Evolutionary conservation across 1,140 invertebrate species (phyloP), one percentile per base, ranked within the genome.

Genomic region (Arctopsyche grandis): DNA sequence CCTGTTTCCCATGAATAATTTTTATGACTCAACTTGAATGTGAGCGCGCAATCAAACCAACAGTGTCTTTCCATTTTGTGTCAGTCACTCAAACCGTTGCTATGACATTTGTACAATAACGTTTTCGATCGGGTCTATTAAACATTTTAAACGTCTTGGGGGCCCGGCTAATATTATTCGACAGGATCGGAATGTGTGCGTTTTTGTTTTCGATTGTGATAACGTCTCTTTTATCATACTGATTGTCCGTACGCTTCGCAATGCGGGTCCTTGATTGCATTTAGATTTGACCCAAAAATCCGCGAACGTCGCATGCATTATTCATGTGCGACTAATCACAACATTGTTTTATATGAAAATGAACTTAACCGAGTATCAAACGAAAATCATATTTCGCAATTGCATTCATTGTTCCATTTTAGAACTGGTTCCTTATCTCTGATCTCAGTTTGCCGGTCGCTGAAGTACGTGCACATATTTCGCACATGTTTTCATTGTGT

Each of bases 1-100:
- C 63, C 63, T 12, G 21, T 66, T 66, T 66, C 63, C 63, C 63
- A 66, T 66, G 63, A 66, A 66, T 66, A 66, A 66, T 66, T 66
- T 60, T 66, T 66, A 66, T 66, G 63, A 66, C 21, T 66, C 63
- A 66, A 24, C 9, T 29, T 66, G 4, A 52, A 26, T 66, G 24
- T 22, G 19, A 66, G 24, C 5, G 24, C 5, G 24, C 19, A 29
- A 66, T 26, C 63, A 22, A 21, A 66, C 26, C 9, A 26, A 66
- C 22, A 66, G 19, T 29, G 21, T 3, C 5, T 24, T 66, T 66
- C 16, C 48, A 38, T 38, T 38, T 4, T 38, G 7, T 38, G 29
- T 38, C 29, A 38, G 29, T 38, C 29, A 38, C 1, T 38, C 29
- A n/a, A n/a, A n/a, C n/a, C n/a, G n/a, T n/a, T n/a, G n/a, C 29